Evolutionary conservation across 1,140 invertebrate species (phyloP), one percentile per base, ranked within the genome.

Genomic region (Mya arenaria): DNA sequence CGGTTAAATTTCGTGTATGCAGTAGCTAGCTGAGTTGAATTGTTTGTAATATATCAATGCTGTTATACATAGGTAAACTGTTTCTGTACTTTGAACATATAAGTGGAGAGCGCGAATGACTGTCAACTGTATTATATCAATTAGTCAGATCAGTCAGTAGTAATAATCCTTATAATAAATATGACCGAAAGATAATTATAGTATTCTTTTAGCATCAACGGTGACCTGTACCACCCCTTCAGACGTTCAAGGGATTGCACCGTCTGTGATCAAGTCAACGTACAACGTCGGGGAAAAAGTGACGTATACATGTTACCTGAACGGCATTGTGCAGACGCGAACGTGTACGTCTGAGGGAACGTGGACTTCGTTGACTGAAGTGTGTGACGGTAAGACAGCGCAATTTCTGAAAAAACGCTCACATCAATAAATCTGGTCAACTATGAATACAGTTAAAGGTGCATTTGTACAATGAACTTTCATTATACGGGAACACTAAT

Each of bases 331-430:
- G 6, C n/a, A 23, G 55, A 56, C 4, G 5, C 4, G 73, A 39
- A 75, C 73, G 10, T 75, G 73, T 48, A 75, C 73, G 15, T 63
- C 58, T 48, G 52, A 28, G 32, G 73, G 73, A 1, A 44, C 19
- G 34, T 75, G 73, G 73, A 75, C 73, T 1, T 36, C 62, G 15
- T 34, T 75, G 4, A 41, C 39, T 4, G 62, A 63, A 48, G 73
- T 75, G 1, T 75, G 73, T 34, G 73, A 60, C 41, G 56, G 73
- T 75, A 73, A 37, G 41, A 13, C 8, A 60, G 23, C 23, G 28
- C 28, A 60, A 17, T 34, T 13, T 13, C 10, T 48, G 10, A 13
- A 13, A 10, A 13, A 10, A 13, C 10, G 44, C 44, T 48, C n/a
- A 48, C 44, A 48, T 56, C n/a, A 4, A 56, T 8, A 56, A 23